A percentile compares a stretch with the other conserved stretches of the same genome.
phyloP scores from a whole-genome alignment of 2,888 invertebrate genomes.

The Shargacucullia verbasci region DNA sequence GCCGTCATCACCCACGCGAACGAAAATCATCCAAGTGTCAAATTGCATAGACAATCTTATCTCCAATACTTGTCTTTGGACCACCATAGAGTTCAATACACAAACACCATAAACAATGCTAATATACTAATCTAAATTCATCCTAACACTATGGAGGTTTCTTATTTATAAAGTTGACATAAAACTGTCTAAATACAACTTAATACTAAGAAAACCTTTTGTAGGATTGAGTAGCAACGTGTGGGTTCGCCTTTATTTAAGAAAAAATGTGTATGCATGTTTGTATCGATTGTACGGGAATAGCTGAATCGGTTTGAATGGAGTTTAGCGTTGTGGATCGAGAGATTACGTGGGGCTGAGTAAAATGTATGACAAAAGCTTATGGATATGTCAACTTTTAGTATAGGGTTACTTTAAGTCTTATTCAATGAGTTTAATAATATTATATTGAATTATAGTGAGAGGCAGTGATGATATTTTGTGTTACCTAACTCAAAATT shows the following conservation, averaged over 20 bases:
- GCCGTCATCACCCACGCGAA: conserved; percentile 51
- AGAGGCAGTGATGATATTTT: too few species aligned
- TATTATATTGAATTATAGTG: too few species aligned
- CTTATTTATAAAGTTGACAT: conserved; percentile 57
- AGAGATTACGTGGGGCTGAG: conserved; percentile 26
- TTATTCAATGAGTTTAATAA: too few species aligned
- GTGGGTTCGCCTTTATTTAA: conserved; percentile 38
- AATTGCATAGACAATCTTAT: conserved; percentile 51
- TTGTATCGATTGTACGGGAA: conserved; percentile 39
- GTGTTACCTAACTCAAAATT: too few species aligned
- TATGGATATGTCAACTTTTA: conserved; percentile 13
- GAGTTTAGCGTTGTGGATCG: conserved; percentile 18
- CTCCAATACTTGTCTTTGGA: conserved; percentile 62
- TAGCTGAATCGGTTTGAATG: conserved; percentile 34
- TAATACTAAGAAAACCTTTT: conserved; percentile 52
- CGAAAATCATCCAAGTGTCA: conserved; percentile 54
- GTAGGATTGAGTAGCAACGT: conserved; percentile 41
- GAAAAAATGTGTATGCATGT: conserved; percentile 25
- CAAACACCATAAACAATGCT: conserved; percentile 75
- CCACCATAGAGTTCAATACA: conserved; percentile 68
- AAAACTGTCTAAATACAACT: conserved; percentile 60
- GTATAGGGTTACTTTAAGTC: not conserved
- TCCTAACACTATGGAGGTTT: conserved; percentile 67
- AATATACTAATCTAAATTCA: conserved; percentile 83
- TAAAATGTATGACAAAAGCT: conserved; percentile 10